These are phyloP conservation scores for Zhuqinia jingwanae DNA, from an alignment of 2,888 invertebrate species.

Conservation along the genomic window DNA sequence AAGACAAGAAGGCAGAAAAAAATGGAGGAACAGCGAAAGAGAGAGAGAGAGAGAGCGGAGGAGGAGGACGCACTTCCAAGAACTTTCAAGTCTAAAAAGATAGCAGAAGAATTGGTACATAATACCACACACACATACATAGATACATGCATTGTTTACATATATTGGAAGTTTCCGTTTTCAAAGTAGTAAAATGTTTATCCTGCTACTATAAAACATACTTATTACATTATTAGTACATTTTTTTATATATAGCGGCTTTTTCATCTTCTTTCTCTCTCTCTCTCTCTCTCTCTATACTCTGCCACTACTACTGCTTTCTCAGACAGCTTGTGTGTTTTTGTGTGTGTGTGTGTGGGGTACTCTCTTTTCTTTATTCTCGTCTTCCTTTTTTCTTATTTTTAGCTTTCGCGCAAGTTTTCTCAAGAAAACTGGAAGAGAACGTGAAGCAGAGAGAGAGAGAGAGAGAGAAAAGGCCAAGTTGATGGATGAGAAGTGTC, in stretches of 20 bases:
- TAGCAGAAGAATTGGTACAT: too few relatives aligned
- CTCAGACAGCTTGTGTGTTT: constrained; percentile 20
- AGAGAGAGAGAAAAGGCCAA: constrained; percentile 60
- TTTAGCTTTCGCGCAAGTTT: constrained; percentile 14
- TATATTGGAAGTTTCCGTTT: background rate
- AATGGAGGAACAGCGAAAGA: too few relatives aligned
- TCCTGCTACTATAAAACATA: background rate
- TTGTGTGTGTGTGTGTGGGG: background rate
- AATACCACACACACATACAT: background rate
- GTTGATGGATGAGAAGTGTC: constrained; percentile 77
- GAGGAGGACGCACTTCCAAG: background rate
- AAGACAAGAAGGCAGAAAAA: too few relatives aligned
- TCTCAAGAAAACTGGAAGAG: constrained; percentile 30
- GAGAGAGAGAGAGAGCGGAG: background rate
- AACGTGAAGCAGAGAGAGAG: too few relatives aligned
- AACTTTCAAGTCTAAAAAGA: too few relatives aligned
- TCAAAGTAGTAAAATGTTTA: background rate
- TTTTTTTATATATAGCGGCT: constrained; percentile 20
- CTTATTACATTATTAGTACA: background rate
- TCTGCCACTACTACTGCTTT: too few relatives aligned
- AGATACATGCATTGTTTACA: background rate
- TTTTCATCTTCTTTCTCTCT: constrained; percentile 22
- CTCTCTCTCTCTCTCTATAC: constrained; percentile 7
- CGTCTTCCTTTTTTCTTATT: background rate
- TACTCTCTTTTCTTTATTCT: constrained; percentile 29